phyloP scores from a whole-genome alignment of 2,797 vertebrate species.

The Falco novaeseelandiae region DNA sequence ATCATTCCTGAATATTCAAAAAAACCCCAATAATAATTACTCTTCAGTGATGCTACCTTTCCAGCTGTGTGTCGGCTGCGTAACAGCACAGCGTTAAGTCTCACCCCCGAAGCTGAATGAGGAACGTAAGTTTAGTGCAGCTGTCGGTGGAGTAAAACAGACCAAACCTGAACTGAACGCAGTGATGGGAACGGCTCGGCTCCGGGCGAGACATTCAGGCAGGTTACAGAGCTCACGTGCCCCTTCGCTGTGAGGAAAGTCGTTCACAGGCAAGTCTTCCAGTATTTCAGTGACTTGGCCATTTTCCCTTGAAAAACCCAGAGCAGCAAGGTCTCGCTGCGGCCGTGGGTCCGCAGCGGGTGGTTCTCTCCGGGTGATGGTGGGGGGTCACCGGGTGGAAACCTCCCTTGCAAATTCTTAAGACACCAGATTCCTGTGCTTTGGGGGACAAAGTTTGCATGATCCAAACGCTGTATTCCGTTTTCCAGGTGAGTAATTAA shows the following conservation, averaged over 20 bases:
- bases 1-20: background rate
- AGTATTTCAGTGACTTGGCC: background rate
- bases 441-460: background rate
- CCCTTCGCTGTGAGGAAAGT: background rate
- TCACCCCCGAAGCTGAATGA: background rate
- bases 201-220: background rate
- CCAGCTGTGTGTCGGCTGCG: background rate
- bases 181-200: background rate
- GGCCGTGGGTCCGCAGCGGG: background rate
- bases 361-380: background rate
- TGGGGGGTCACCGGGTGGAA: background rate
- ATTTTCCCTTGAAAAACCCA: background rate
- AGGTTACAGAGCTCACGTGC: background rate
- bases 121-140: background rate
- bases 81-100: background rate
- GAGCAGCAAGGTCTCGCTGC: background rate
- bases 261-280: background rate
- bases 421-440: background rate
- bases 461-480: background rate
- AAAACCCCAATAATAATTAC: background rate
- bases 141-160: background rate
- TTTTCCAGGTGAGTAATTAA: slow-evolving; percentile 11
- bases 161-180: background rate
- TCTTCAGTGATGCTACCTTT: background rate
- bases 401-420: background rate